Evolutionary conservation across 2,888 invertebrate genomes (phyloP), one percentile per base, ranked within the genome.

Genomic region (Tiliacea aurago): DNA sequence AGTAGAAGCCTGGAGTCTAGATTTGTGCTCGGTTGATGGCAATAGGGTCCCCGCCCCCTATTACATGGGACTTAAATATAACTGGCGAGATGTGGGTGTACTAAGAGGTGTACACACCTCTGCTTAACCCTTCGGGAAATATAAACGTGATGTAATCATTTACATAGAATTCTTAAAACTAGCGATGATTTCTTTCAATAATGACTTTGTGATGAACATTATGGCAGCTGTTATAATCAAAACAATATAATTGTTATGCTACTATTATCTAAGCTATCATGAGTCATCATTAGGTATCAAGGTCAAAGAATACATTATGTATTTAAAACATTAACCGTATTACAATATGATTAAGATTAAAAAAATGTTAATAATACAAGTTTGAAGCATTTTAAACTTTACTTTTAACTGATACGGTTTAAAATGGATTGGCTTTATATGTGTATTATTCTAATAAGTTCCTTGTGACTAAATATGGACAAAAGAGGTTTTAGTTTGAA

Each of bases 381-480:
- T 23, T 20, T 15, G 67, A 49, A 23, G 18, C n/a, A 76, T 45
- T 76, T 56, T 23, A 23, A 41, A 9, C 43, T 47, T 11, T 55
- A 64, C 15, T 1, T 0, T 1, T 37, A 11, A 53, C 0, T 1
- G 5, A 18, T 37, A 66, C 0, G n/a, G 80, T 76, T 58, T 23
- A 53, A 28, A 80, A 69, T 76, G 15, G 18, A 11, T 61, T 23
- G n/a, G 5, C 9, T 37, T 41, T 2, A 20, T 66, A 9, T 41
- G 5, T 37, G 23, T 37, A 51, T 64, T 9, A 20, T 43, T 43
- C 70, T 58, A 37, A 43, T 56, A 56, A 78, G 65, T 76, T 80
- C 63, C 61, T 68, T 43, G 56, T 58, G n/a, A 58, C 80, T 59
- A 72, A 72, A 76, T 76, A 80, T 49, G 80, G 72, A 58, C 37